Base-by-base conservation (phyloP, 2,797 vertebrate genomes). In the Podargus strigoides region DNA sequence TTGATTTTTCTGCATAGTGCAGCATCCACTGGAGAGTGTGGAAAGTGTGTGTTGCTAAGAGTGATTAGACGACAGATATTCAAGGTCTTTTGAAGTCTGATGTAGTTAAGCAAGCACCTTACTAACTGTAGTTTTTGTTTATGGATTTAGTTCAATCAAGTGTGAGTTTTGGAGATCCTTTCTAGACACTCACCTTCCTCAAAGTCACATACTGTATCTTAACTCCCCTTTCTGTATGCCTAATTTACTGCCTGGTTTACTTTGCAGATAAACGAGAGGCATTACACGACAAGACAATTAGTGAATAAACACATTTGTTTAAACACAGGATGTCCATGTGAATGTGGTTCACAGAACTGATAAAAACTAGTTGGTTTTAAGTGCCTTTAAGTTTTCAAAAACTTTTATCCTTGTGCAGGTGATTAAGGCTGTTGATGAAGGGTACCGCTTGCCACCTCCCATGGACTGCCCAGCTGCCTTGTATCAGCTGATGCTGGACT, bases 401-500 rank as follows among this genome's bases (percentile, higher is more conserved):
- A 95, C 89, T 96, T 92, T 97, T 73, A 67, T 94, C 95, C 88
- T 95, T 92, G 60, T 73, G 60, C 96, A 99, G 99, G 99, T 99
- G 95, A 99, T 99, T 96, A 99, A 99, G 97, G 99, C 99, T 41
- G 99, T 99, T 73, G 99, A 99, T 89, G 99, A 99, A 97, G 99
- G 99, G 70, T 99, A 99, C 96, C 98, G 99, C 59, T 97, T 99
- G 95, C 99, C 99, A 6, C 99, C 99, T 36, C 99, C 99, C 72
- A 99, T 99, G 99, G 99, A 99, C 98, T 99, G 99, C 96, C 99
- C 99, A 73, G 99, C 99, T 82, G 99, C 99, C 37, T 98, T 99
- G 72, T 99, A 99, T 97, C 99, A 99, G 97, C 98, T 99, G 97
- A 99, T 99, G 99, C 97, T 99, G 95, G 99, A 99, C 98, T 99